phyloP scores from a whole-genome alignment of 2,888 invertebrate genomes.

The Dryocosmus kuriphilus region DNA sequence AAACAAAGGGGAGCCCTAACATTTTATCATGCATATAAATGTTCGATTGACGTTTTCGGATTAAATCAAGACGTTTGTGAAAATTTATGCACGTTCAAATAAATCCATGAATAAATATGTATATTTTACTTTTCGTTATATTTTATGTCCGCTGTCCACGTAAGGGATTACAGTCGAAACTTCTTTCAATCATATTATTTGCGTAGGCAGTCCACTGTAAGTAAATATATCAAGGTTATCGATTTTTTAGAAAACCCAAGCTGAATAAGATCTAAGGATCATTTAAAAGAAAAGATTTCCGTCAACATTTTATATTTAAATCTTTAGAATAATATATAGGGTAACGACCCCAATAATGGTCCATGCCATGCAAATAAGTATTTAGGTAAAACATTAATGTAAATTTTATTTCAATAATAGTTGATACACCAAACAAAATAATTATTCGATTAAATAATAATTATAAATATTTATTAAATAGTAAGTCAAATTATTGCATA shows the following conservation, averaged over 20 bases:
- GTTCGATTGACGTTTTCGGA: slow-evolving; percentile 4
- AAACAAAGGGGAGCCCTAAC: not conserved
- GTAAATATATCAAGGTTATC: not conserved
- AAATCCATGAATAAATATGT: slow-evolving; percentile 34
- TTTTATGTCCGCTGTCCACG: not conserved
- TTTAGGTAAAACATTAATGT: no score
- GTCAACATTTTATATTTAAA: no score
- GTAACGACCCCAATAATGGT: no score
- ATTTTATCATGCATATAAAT: slow-evolving; percentile 18
- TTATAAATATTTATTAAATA: no score
- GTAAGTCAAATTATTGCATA: no score
- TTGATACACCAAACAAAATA: no score
- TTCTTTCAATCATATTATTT: slow-evolving; percentile 3
- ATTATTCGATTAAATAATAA: no score
- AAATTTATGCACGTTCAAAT: slow-evolving; percentile 3
- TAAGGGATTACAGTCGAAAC: not conserved
- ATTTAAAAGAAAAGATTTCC: not conserved
- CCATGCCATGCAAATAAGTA: no score
- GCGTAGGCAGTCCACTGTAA: not conserved
- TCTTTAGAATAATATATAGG: no score
- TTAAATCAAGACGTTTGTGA: slow-evolving; percentile 8
- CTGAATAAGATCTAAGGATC: not conserved
- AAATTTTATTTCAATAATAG: no score
- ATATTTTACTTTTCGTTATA: slow-evolving; percentile 14
- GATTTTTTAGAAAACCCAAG: not conserved